Base-by-base conservation (phyloP, 1,140 invertebrate genomes). In the Lucilia cuprina region DNA sequence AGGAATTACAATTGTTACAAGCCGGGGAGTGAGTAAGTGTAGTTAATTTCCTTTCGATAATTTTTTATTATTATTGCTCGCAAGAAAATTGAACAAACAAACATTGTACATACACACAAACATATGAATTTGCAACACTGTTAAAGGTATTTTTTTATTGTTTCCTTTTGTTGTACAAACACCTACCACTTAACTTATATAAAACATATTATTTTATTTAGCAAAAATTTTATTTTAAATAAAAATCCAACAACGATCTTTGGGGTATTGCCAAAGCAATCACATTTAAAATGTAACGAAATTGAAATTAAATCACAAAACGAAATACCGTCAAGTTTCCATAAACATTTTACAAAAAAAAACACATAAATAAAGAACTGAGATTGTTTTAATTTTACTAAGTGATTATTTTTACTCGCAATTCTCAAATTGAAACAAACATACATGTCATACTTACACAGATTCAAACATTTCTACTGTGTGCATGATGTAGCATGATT, bases 181-280 rank as follows among this genome's bases (percentile, higher is more conserved):
- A 19, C 19, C 10, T 21, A 7, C 65, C 19, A 19, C 19, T 70
- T 3, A 0, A 60, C 25, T 30, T 60, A 60, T 17, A 17, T 60
- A 30, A 30, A 30, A 30, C 25, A 60, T 60, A 60, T 60, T 60
- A 7, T 60, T 60, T n/a, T 60, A n/a, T 60, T 17, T 60, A n/a
- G 55, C 55, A 60, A 60, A n/a, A 25, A 70, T 21, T 70, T 25
- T 8, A 21, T 70, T 70, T 70, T 25, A 49, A 77, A 77, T 49
- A 49, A 30, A 30, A 30, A 30, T 30, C 25, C 25, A 30, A 21
- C 41, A 49, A 47, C 77, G n/a, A 50, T 80, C 41, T 80, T 80
- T 80, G 77, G 77, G 77, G 77, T 80, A 80, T 80, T 80, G 77
- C 77, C 77, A 80, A 80, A 80, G 77, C 77, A 80, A 80, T 80